These are phyloP conservation scores for Acrobasis consociella DNA, from an alignment of 2,888 invertebrate species.

Conservation along the genomic window DNA sequence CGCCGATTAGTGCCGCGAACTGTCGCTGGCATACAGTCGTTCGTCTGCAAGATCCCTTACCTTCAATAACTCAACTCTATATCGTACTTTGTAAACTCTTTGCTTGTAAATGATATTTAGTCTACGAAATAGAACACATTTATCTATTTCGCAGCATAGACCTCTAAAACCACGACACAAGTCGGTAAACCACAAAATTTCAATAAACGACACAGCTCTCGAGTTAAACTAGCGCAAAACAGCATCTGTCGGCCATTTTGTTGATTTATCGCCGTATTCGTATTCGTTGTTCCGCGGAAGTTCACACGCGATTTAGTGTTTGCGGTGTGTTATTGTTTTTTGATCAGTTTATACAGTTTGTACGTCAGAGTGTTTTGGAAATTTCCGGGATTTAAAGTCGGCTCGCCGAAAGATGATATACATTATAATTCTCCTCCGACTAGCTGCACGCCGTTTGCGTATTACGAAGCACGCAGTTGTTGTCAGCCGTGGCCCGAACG, in stretches of 20 bases:
- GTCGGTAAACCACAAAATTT: slow-evolving; percentile 18
- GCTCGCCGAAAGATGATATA: no score
- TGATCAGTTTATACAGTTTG: slow-evolving; percentile 8
- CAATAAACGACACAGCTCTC: slow-evolving; percentile 16
- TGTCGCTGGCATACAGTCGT: no score
- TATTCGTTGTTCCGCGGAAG: background rate
- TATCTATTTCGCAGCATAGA: background rate
- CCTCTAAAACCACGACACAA: slow-evolving; percentile 1
- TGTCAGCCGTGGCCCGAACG: no score
- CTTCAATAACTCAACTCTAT: no score
- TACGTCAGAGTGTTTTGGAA: background rate
- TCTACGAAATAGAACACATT: background rate
- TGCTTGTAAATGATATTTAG: no score
- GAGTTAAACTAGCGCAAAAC: slow-evolving; percentile 19
- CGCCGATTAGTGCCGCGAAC: no score
- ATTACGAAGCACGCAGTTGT: no score
- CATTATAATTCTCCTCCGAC: no score
- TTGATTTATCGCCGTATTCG: slow-evolving; percentile 25
- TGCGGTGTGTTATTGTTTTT: slow-evolving; percentile 15
- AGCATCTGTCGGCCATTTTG: slow-evolving; percentile 27
- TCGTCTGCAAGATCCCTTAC: no score
- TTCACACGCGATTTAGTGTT: slow-evolving; percentile 14
- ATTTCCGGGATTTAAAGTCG: background rate
- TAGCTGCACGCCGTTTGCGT: no score
- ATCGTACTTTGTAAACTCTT: background rate